A percentile compares a stretch with the other conserved stretches of the same genome.
Evolutionary conservation across 2,113 vertebrate genomes (phyloP).

Genomic region (Herpailurus yagouaroundi): DNA sequence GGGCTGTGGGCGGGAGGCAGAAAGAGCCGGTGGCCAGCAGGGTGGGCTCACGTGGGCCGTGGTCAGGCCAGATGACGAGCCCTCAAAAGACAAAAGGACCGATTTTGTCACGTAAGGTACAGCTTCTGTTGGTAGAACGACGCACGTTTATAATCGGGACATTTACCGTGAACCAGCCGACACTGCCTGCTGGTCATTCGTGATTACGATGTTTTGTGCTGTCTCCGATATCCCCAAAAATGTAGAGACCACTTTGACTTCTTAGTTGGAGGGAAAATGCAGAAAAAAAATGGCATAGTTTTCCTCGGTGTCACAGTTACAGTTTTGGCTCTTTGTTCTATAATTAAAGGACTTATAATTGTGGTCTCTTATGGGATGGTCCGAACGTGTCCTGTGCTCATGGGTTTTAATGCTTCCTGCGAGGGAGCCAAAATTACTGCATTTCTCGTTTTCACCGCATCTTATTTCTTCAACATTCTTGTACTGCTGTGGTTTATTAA

Average conservation of each 20-base stretch:
- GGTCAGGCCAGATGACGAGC: neutral
- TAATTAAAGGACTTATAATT: neutral
- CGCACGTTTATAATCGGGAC: rapidly evolving
- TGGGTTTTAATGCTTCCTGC: neutral
- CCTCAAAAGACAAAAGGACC: rapidly evolving
- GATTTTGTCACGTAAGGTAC: rapidly evolving
- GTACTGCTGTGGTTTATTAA: neutral
- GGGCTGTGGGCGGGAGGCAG: neutral
- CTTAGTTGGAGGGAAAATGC: neutral
- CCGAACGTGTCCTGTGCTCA: too few relatives aligned
- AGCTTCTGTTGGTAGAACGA: rapidly evolving
- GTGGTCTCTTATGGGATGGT: neutral
- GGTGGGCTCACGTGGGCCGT: neutral
- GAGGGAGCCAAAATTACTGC: neutral
- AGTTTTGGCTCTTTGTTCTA: neutral
- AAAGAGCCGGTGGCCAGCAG: rapidly evolving
- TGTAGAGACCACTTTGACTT: neutral
- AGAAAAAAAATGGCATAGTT: neutral
- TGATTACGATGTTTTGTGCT: neutral
- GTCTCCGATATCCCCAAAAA: neutral
- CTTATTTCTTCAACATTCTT: neutral
- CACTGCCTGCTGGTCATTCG: neutral
- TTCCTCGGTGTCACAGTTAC: neutral
- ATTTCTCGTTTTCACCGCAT: neutral
- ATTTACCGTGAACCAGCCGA: rapidly evolving